phyloP scores from a whole-genome alignment of 2,113 vertebrate species.

The Nesoenas mayeri region DNA sequence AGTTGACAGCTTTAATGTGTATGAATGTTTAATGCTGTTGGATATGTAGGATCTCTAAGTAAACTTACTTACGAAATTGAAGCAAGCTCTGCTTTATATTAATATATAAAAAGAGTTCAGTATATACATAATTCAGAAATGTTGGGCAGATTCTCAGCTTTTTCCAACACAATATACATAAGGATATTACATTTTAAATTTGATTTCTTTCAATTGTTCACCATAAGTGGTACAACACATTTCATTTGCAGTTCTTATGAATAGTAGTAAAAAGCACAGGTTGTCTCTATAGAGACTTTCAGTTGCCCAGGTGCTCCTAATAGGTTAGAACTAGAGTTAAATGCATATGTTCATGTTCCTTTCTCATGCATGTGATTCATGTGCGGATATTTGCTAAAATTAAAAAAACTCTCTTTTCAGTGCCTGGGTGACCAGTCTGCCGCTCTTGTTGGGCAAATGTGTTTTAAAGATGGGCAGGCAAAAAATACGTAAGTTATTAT shows the following conservation, averaged over 20 bases:
- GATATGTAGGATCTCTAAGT: not conserved
- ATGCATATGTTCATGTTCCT: not conserved
- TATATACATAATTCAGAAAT: not conserved
- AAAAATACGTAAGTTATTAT: conserved; percentile 92
- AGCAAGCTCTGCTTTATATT: not conserved
- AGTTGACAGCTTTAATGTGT: not conserved
- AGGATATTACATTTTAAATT: not conserved
- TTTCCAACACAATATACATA: not conserved
- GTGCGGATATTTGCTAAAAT: not conserved
- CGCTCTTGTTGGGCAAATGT: conserved; percentile 97
- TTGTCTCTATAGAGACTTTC: not conserved
- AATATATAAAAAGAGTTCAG: not conserved
- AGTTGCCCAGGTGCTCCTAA: not conserved
- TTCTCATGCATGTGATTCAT: not conserved
- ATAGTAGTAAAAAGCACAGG: not conserved
- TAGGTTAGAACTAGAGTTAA: not conserved
- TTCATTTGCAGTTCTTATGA: not conserved
- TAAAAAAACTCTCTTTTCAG: conserved; percentile 67
- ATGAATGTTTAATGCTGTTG: not conserved
- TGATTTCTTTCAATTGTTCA: not conserved
- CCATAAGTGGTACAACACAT: not conserved
- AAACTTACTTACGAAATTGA: not conserved
- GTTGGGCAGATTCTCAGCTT: not conserved
- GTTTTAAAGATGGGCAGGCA: conserved; percentile 90
- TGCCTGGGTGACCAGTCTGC: conserved; percentile 98